phyloP scores from a whole-genome alignment of 2,113 vertebrate genomes.

The Catharus bicknelli region DNA sequence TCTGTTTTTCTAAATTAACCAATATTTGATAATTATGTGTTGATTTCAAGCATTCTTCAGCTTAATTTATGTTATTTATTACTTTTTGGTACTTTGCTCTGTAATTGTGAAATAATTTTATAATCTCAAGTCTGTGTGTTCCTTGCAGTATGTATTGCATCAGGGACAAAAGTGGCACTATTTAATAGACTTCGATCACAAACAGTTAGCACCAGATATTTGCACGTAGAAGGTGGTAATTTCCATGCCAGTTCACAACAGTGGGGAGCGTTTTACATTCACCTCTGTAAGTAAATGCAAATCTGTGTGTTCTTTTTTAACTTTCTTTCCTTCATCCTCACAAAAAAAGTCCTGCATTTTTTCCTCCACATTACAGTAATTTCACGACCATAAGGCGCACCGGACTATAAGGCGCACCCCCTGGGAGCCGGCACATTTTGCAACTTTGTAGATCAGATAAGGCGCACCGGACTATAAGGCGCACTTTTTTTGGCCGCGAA shows the following conservation, averaged over 20 bases:
- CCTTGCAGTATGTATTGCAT: conserved; percentile 95
- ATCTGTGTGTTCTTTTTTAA: neutral
- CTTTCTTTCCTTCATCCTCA: neutral
- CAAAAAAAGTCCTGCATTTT: neutral
- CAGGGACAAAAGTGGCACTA: conserved; percentile 98
- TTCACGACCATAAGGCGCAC: too few relatives aligned
- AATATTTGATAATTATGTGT: neutral
- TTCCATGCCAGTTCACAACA: conserved; percentile 99
- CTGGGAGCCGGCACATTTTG: too few relatives aligned
- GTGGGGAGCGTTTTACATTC: conserved; percentile 99
- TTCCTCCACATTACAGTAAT: neutral
- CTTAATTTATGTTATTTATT: neutral
- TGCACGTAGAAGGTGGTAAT: conserved; percentile 98
- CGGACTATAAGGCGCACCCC: too few relatives aligned
- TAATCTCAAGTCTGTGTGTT: conserved; percentile 57
- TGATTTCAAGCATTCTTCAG: neutral
- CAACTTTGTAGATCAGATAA: too few relatives aligned
- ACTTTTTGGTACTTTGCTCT: neutral
- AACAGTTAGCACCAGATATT: conserved; percentile 97
- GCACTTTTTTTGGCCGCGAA: too few relatives aligned
- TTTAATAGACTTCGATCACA: conserved; percentile 98
- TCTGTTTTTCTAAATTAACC: neutral
- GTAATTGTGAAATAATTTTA: conserved; percentile 1
- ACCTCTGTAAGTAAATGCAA: conserved; percentile 88
- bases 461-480: too few relatives aligned